Evolutionary conservation across 1,140 invertebrate species (phyloP).

Genomic region (Physella acuta): DNA sequence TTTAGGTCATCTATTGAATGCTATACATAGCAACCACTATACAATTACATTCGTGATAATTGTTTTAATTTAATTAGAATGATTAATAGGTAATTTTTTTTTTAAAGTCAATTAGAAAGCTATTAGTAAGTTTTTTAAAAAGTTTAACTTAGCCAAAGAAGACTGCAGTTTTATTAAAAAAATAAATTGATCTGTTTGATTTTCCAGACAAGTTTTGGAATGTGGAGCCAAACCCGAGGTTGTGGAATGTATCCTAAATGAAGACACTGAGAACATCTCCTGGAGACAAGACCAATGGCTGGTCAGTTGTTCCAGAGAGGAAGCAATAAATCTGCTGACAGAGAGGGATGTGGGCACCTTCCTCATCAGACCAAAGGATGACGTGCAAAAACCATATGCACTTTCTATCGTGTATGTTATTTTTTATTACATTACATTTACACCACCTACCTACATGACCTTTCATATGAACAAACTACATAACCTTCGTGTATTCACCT

Average conservation of each 20-base stretch:
- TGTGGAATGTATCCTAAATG: conserved; percentile 20
- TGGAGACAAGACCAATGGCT: conserved; percentile 9
- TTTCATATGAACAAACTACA: no score
- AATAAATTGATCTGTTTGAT: neutral
- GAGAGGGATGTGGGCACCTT: conserved; percentile 18
- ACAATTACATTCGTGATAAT: neutral
- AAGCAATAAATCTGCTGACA: neutral
- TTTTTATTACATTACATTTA: no score
- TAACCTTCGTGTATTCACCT: no score
- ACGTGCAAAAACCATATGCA: conserved; percentile 15
- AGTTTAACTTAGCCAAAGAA: no score
- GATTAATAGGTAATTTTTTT: neutral
- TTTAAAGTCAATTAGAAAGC: neutral
- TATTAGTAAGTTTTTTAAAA: neutral
- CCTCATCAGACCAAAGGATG: conserved; percentile 12
- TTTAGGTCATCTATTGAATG: neutral
- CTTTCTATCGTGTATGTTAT: conserved; percentile 23
- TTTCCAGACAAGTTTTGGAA: conserved; percentile 12
- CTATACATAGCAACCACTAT: neutral
- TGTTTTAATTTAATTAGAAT: neutral
- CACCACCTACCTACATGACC: no score
- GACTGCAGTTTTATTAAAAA: neutral
- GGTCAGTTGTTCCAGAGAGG: conserved; percentile 15
- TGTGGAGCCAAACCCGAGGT: conserved; percentile 18
- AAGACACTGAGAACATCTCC: neutral